A percentile compares a stretch with the other conserved stretches of the same genome.
phyloP scores from a whole-genome alignment of 2,888 invertebrate genomes.

The Paralinhomoeus sp. region DNA sequence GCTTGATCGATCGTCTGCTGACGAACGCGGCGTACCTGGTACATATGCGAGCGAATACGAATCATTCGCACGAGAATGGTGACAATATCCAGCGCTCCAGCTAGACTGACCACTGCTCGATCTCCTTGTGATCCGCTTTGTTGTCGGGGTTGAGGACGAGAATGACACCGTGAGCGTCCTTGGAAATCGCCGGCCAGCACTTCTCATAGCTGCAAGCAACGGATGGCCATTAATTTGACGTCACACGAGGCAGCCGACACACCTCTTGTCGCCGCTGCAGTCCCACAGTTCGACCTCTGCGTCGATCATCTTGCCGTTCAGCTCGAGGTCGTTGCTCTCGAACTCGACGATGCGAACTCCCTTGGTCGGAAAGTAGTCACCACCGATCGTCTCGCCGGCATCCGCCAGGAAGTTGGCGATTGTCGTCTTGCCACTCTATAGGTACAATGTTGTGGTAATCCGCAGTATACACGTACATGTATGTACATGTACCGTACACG shows the following conservation, averaged over 20 bases:
- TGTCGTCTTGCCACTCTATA: constrained; percentile 47
- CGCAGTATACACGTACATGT: too few species aligned
- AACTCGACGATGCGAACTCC: constrained; percentile 46
- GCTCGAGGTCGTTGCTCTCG: constrained; percentile 40
- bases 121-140: constrained; percentile 35
- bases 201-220: constrained; percentile 39
- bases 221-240: too few species aligned
- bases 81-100: too few species aligned
- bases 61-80: too few species aligned
- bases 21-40: constrained; percentile 39
- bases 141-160: constrained; percentile 42
- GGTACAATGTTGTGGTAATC: too few species aligned
- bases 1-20: constrained; percentile 40
- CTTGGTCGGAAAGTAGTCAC: constrained; percentile 43
- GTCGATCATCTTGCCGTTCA: constrained; percentile 37
- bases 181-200: constrained; percentile 51
- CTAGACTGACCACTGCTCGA: constrained; percentile 38
- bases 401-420: constrained; percentile 49
- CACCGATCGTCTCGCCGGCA: constrained; percentile 38
- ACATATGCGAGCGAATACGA: constrained; percentile 2
- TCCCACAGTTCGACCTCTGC: constrained; percentile 57
- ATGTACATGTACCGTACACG: too few species aligned
- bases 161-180: constrained; percentile 44
- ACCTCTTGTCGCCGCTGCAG: constrained; percentile 52
- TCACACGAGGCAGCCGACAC: too few species aligned